Conservation (phyloP, 2,888 invertebrate species). For the Sphecodes monilicornis region DNA sequence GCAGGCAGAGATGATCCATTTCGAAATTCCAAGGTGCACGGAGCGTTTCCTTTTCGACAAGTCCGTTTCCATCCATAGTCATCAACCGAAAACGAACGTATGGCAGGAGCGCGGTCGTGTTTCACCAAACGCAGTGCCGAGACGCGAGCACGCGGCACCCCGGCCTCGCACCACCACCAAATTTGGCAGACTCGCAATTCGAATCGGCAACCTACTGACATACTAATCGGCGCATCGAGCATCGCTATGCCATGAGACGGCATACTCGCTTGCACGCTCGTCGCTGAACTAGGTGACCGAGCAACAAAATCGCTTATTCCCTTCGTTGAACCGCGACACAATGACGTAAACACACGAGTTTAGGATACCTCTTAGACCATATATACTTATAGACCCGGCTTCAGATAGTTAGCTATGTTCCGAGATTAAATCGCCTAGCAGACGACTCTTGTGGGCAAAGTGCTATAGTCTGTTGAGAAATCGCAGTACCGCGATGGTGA, state of each 20-base stretch:
- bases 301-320: slow-evolving; percentile 43
- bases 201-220: slow-evolving; percentile 79
- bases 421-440: no score
- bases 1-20: not conserved
- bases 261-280: not conserved
- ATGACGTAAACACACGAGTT: slow-evolving; percentile 20
- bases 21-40: not conserved
- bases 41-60: slow-evolving; percentile 12
- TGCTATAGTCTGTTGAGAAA: no score
- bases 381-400: no score
- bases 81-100: slow-evolving; percentile 4
- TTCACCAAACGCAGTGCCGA: slow-evolving; percentile 59
- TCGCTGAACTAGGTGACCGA: slow-evolving; percentile 59
- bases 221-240: slow-evolving; percentile 68
- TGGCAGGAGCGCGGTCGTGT: not conserved
- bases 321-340: not conserved
- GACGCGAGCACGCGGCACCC: slow-evolving; percentile 46
- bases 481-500: no score
- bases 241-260: slow-evolving; percentile 58
- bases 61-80: not conserved
- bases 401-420: no score
- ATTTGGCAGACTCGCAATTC: slow-evolving; percentile 77
- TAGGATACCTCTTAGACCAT: no score
- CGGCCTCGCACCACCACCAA: slow-evolving; percentile 72
- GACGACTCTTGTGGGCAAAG: no score